phyloP scores from a whole-genome alignment of 2,888 invertebrate genomes.

The Luperina nickerlii region DNA sequence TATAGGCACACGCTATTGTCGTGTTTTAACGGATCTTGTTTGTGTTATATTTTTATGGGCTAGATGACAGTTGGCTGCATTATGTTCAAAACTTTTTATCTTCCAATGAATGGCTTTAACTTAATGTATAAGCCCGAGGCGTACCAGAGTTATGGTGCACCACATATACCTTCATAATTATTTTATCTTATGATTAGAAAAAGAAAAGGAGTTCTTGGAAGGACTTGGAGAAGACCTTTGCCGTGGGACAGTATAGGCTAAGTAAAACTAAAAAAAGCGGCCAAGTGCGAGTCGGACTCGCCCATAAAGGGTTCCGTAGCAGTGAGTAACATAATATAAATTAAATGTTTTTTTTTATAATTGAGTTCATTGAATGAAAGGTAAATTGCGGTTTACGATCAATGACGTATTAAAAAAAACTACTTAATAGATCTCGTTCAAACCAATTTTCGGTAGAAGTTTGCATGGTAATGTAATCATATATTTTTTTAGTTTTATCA shows the following conservation, averaged over 20 bases:
- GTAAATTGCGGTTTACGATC: too few relatives aligned
- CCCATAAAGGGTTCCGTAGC: too few relatives aligned
- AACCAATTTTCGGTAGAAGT: too few relatives aligned
- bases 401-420: too few relatives aligned
- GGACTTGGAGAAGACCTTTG: background rate
- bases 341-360: too few relatives aligned
- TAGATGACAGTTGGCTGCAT: conserved; percentile 17
- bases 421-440: too few relatives aligned
- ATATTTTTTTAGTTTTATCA: too few relatives aligned
- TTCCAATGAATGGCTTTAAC: background rate
- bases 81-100: conserved; percentile 2
- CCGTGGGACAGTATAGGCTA: background rate
- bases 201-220: background rate
- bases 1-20: conserved; percentile 49
- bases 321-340: too few relatives aligned
- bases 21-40: conserved; percentile 23
- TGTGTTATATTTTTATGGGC: conserved; percentile 36
- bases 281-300: too few relatives aligned
- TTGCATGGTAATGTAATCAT: too few relatives aligned
- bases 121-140: too few relatives aligned
- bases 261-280: background rate
- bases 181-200: background rate
- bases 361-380: too few relatives aligned
- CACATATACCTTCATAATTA: background rate
- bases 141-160: background rate